These are phyloP conservation scores for Drosophila mauritiana DNA, from an alignment of 1,140 invertebrate genomes.

Conservation along the genomic window DNA sequence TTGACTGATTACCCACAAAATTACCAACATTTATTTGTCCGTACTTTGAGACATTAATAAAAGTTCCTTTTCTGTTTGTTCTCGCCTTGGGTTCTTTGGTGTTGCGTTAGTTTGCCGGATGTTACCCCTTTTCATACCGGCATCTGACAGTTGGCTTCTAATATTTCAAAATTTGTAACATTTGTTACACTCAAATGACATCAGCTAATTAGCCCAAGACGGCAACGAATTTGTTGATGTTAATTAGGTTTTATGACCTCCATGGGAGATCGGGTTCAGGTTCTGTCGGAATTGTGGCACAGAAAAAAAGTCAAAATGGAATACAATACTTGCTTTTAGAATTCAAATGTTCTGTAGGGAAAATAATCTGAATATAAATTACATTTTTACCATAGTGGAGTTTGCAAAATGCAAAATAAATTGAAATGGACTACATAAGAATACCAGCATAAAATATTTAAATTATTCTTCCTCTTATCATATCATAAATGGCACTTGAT, in stretches of 20 bases:
- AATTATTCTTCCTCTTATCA: background rate
- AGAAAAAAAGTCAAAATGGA: background rate
- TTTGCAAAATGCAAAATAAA: too few species aligned
- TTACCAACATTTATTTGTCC: conserved; percentile 75
- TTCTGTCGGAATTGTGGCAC: conserved; percentile 1
- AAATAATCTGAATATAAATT: too few species aligned
- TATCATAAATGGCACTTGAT: conserved; percentile 17
- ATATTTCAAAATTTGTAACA: conserved; percentile 61
- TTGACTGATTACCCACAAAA: conserved; percentile 83
- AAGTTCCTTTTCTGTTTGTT: conserved; percentile 27
- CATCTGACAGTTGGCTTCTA: conserved; percentile 53
- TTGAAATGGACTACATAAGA: too few species aligned
- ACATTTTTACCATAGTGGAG: too few species aligned
- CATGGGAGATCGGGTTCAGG: conserved; percentile 21
- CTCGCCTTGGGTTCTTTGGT: conserved; percentile 1
- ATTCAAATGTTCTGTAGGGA: background rate
- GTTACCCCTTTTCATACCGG: conserved; percentile 51
- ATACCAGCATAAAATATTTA: background rate
- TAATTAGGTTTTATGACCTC: conserved; percentile 40
- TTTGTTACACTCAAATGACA: conserved; percentile 58
- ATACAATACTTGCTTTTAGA: background rate
- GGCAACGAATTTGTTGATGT: conserved; percentile 21
- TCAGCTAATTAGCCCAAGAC: conserved; percentile 55
- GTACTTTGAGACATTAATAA: conserved; percentile 79
- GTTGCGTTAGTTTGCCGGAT: conserved; percentile 35